phyloP scores from a whole-genome alignment of 2,797 vertebrate species.

The Gymnocypris eckloni region DNA sequence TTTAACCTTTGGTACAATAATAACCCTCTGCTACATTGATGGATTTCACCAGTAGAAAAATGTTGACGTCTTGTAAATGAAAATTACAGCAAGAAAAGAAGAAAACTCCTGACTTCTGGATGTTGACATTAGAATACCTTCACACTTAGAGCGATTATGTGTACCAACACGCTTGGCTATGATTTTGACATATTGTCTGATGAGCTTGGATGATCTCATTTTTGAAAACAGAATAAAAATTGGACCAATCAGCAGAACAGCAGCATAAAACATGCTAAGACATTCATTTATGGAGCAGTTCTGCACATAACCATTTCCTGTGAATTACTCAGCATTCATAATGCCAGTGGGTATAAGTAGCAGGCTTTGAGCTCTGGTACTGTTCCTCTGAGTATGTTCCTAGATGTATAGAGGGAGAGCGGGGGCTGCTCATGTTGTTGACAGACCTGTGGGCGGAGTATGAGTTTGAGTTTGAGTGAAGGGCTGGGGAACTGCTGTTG shows the following conservation, averaged over 20 bases:
- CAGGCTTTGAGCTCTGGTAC: conserved; percentile 11
- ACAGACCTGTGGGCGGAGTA: conserved; percentile 20
- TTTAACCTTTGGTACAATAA: conserved; percentile 61
- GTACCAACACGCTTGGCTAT: conserved; percentile 20
- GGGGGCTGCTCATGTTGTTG: conserved; percentile 12
- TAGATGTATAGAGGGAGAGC: background rate
- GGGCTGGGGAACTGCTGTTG: conserved; percentile 42
- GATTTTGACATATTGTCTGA: background rate
- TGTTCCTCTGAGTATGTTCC: conserved; percentile 12
- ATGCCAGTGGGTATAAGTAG: conserved; percentile 34
- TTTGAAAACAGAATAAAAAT: background rate
- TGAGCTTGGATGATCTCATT: background rate
- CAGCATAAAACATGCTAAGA: background rate
- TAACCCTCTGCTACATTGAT: conserved; percentile 55
- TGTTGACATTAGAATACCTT: conserved; percentile 21
- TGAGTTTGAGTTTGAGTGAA: conserved; percentile 49
- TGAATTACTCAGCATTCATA: conserved; percentile 18
- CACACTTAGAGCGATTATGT: background rate
- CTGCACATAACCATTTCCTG: background rate
- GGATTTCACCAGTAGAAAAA: conserved; percentile 55
- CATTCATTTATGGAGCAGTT: background rate
- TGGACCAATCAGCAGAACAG: background rate
- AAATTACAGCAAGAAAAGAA: conserved; percentile 15
- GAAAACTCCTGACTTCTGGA: background rate
- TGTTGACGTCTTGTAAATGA: conserved; percentile 15